phyloP scores from a whole-genome alignment of 2,113 vertebrate species.

The Pelvicachromis taeniatus region DNA sequence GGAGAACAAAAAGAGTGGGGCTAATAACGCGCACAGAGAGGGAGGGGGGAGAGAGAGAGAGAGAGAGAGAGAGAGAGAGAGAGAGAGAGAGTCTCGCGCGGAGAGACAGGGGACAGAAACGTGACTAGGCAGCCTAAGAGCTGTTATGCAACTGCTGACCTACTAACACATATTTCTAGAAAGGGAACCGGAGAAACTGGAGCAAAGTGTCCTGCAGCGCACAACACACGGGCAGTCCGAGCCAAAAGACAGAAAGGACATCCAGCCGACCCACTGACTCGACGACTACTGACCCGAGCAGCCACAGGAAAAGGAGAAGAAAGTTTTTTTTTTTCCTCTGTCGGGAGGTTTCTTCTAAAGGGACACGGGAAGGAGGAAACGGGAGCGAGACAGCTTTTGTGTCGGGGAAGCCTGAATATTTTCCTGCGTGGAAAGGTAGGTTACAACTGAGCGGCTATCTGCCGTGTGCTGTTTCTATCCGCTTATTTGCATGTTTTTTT shows the following conservation, averaged over 20 bases:
- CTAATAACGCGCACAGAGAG: neutral
- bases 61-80: neutral
- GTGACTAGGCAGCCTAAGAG: constrained; percentile 77
- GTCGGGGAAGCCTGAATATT: constrained; percentile 52
- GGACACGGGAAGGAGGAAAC: constrained; percentile 43
- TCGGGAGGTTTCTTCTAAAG: constrained; percentile 26
- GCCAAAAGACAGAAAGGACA: constrained; percentile 38
- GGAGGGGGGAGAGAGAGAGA: neutral
- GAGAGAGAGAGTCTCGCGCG: constrained; percentile 8
- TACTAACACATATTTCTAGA: constrained; percentile 81
- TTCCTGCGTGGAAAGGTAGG: constrained; percentile 47
- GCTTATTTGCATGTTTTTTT: neutral
- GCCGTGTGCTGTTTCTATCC: neutral
- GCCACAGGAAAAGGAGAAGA: neutral
- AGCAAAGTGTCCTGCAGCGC: constrained; percentile 70
- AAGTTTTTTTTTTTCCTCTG: neutral
- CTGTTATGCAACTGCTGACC: constrained; percentile 83
- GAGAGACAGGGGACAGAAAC: constrained; percentile 64
- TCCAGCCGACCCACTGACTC: constrained; percentile 13
- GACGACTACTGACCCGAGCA: neutral
- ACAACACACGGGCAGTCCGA: constrained; percentile 56
- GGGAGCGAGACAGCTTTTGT: constrained; percentile 69
- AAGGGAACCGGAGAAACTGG: constrained; percentile 70
- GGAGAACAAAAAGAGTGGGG: neutral
- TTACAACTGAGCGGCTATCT: neutral